Percentiles rank a stretch among this genome's conserved stretches.
Evolutionary conservation across 2,113 vertebrate genomes (phyloP).

Genomic region (Notarius quadriscutis): DNA sequence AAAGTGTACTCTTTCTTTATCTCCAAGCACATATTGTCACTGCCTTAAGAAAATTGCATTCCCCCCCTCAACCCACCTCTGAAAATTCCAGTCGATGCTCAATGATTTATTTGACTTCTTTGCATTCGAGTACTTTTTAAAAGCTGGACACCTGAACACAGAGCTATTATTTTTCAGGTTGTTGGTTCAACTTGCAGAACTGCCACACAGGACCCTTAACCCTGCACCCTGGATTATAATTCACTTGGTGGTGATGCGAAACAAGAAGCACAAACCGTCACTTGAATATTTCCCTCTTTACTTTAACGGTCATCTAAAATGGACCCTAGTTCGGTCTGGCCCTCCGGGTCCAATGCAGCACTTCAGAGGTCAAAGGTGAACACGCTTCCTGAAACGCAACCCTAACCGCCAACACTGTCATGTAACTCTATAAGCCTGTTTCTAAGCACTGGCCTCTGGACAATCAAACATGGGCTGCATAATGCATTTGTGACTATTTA

Average conservation of each 20-base stretch:
- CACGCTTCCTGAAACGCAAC: conserved; percentile 5
- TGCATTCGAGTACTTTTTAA: background rate
- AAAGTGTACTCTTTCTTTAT: conserved; percentile 6
- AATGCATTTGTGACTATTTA: conserved; percentile 38
- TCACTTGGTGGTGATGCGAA: background rate
- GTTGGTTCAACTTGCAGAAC: background rate
- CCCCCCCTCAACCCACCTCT: background rate
- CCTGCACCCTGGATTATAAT: background rate
- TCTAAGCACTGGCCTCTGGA: background rate
- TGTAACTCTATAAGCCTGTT: conserved; percentile 8
- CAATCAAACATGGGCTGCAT: conserved; percentile 40
- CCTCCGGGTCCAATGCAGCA: background rate
- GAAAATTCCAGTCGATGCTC: background rate
- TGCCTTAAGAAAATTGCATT: background rate
- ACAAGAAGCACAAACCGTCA: background rate
- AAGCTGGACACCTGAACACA: background rate
- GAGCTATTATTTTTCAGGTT: background rate
- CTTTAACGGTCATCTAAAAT: conserved; percentile 7
- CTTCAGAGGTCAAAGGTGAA: conserved; percentile 40
- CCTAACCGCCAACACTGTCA: background rate
- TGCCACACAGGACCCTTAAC: background rate
- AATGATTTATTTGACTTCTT: background rate
- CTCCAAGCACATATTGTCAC: conserved; percentile 10
- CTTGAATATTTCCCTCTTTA: conserved; percentile 15
- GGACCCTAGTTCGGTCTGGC: background rate